Conservation (phyloP, 35 echinoderm and acorn worm species). For the Holothuria glaberrima region DNA sequence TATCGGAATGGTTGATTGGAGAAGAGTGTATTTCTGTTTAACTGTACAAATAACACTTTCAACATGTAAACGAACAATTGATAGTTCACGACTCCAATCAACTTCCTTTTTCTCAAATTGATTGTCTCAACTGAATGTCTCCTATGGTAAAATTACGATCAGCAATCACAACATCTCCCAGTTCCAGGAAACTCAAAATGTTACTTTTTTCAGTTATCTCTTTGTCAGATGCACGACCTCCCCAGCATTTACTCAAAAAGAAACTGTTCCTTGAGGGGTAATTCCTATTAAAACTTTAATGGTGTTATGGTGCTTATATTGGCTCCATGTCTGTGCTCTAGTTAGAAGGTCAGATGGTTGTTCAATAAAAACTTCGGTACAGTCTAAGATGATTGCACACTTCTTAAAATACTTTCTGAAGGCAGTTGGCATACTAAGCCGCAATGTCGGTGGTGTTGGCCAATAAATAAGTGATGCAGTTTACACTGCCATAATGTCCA, state of each 20-base stretch:
- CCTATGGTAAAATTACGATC: constrained; percentile 35
- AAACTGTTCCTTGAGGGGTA: constrained; percentile 15
- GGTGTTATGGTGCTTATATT: constrained; percentile 77
- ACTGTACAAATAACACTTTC: neutral
- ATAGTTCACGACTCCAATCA: constrained; percentile 7
- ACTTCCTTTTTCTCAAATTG: constrained; percentile 25
- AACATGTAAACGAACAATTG: constrained; percentile 8
- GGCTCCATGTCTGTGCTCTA: constrained; percentile 52
- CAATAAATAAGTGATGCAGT: constrained; percentile 38
- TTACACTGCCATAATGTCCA: constrained; percentile 9
- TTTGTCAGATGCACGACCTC: constrained; percentile 40
- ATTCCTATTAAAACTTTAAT: constrained; percentile 60
- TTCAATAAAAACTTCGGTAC: constrained; percentile 70
- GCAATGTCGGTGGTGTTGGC: constrained; percentile 32
- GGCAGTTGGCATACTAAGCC: constrained; percentile 43
- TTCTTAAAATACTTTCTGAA: constrained; percentile 53
- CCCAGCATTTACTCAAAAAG: constrained; percentile 34
- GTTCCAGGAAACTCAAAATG: neutral
- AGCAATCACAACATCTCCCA: constrained; percentile 25
- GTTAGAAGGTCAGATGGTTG: constrained; percentile 58
- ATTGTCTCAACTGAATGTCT: neutral
- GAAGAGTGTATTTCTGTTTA: constrained; percentile 20
- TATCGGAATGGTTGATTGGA: neutral
- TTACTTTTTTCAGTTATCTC: constrained; percentile 37
- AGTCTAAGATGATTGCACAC: constrained; percentile 71